Evolutionary conservation across 2,888 invertebrate species (phyloP).

Genomic region (Dascillus cervinus): DNA sequence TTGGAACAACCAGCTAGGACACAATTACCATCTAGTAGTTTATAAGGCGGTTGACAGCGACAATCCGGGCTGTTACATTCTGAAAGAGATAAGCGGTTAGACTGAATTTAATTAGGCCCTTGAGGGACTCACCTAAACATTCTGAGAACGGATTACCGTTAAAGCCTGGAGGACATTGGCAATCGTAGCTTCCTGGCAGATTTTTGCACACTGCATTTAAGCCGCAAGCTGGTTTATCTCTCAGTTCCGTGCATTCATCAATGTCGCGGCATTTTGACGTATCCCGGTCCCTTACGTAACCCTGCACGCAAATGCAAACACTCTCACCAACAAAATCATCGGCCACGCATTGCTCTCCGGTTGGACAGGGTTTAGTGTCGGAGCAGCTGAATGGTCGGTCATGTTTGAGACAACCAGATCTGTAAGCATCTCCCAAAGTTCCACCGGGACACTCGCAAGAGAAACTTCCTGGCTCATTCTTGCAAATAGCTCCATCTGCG

Average conservation of each 20-base stretch:
- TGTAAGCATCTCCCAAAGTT: conserved; percentile 71
- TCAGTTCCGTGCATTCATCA: conserved; percentile 72
- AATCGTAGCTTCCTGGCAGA: conserved; percentile 87
- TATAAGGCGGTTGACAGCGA: conserved; percentile 81
- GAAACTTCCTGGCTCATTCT: conserved; percentile 79
- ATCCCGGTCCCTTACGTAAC: conserved; percentile 69
- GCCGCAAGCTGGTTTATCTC: conserved; percentile 76
- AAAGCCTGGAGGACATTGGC: conserved; percentile 80
- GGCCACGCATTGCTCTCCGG: conserved; percentile 77
- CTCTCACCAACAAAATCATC: conserved; percentile 66
- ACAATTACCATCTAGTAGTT: conserved; percentile 75
- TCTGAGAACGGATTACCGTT: conserved; percentile 84
- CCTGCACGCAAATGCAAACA: conserved; percentile 85
- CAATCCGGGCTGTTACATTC: conserved; percentile 77
- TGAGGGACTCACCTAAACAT: conserved; percentile 56
- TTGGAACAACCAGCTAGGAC: conserved; percentile 76
- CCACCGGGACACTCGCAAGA: conserved; percentile 84
- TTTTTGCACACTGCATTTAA: conserved; percentile 87
- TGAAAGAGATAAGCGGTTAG: conserved; percentile 23
- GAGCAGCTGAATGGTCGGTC: conserved; percentile 63
- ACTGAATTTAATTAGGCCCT: no score
- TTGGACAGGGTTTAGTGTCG: conserved; percentile 67
- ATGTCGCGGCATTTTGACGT: conserved; percentile 75
- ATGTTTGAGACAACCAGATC: conserved; percentile 64
- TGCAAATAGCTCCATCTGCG: conserved; percentile 76